phyloP scores from a whole-genome alignment of 2,888 invertebrate species.

The Digitonthophagus gazella region DNA sequence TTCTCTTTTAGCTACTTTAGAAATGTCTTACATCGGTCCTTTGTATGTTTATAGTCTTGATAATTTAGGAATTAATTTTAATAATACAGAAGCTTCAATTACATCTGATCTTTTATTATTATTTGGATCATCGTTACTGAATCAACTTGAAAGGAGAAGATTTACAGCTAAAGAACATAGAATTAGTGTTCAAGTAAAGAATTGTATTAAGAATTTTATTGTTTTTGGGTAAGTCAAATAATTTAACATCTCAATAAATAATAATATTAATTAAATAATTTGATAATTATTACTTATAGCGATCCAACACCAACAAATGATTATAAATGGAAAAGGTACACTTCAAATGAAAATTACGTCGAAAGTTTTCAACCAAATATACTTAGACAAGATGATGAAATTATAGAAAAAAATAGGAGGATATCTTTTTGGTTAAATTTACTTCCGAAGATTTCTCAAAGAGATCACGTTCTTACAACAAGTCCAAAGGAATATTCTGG shows the following conservation, averaged over 20 bases:
- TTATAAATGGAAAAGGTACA: constrained; percentile 63
- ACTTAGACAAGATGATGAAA: constrained; percentile 30
- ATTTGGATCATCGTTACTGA: constrained; percentile 65
- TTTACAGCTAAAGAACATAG: constrained; percentile 60
- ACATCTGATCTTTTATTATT: constrained; percentile 66
- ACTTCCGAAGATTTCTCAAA: constrained; percentile 45
- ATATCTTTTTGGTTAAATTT: constrained; percentile 52
- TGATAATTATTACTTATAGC: constrained; percentile 41
- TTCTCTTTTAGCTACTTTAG: constrained; percentile 50
- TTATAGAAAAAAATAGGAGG: constrained; percentile 32
- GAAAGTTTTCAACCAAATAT: constrained; percentile 48
- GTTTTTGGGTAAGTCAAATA: constrained; percentile 54
- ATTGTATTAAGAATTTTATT: constrained; percentile 54
- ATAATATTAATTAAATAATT: constrained; percentile 20
- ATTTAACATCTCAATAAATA: too few species aligned
- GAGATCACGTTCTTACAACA: constrained; percentile 5
- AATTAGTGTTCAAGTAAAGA: constrained; percentile 55
- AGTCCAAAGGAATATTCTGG: neutral
- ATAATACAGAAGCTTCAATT: constrained; percentile 64
- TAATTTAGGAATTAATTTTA: constrained; percentile 53
- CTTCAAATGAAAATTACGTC: constrained; percentile 53
- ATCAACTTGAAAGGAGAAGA: constrained; percentile 64
- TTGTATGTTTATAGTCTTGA: constrained; percentile 60
- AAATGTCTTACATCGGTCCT: constrained; percentile 45
- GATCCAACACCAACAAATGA: constrained; percentile 58